Evolutionary conservation across 1,140 invertebrate species (phyloP).

Genomic region (Drosophila serrata): DNA sequence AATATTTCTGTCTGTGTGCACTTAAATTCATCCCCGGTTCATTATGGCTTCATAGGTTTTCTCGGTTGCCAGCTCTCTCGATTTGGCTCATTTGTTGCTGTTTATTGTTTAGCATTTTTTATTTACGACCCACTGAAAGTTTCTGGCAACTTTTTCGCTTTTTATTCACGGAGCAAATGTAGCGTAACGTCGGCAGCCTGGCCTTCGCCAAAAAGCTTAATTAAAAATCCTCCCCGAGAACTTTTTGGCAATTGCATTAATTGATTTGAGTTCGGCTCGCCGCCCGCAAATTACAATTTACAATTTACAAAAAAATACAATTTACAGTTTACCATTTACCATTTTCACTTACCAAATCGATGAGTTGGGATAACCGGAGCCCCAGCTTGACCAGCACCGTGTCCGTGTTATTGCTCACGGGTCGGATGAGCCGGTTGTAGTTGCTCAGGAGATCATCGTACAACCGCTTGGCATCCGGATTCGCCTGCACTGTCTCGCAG

Average conservation of each 20-base stretch:
- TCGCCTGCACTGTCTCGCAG: constrained; percentile 86
- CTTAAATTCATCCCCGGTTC: constrained; percentile 10
- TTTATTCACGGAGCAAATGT: constrained; percentile 55
- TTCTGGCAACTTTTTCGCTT: constrained; percentile 38
- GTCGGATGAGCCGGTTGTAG: constrained; percentile 97
- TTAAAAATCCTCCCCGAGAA: constrained; percentile 60
- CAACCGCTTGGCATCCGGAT: constrained; percentile 96
- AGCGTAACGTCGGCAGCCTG: constrained; percentile 44
- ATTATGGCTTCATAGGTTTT: constrained; percentile 38
- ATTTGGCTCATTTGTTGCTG: constrained; percentile 53
- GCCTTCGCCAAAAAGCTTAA: constrained; percentile 42
- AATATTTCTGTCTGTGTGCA: neutral
- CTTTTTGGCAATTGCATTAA: constrained; percentile 62
- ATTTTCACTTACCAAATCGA: constrained; percentile 92
- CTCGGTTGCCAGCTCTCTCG: constrained; percentile 10
- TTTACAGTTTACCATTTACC: constrained; percentile 77
- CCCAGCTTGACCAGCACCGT: constrained; percentile 97
- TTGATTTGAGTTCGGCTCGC: constrained; percentile 34
- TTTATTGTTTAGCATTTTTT: constrained; percentile 61
- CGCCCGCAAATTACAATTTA: constrained; percentile 10
- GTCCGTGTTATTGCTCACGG: constrained; percentile 96
- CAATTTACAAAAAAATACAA: constrained; percentile 8
- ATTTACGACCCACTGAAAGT: constrained; percentile 46
- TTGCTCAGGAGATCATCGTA: constrained; percentile 98
- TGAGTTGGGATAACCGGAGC: constrained; percentile 96